phyloP scores from a whole-genome alignment of 2,797 vertebrate species.

The Rhabdophis nuchalis region DNA sequence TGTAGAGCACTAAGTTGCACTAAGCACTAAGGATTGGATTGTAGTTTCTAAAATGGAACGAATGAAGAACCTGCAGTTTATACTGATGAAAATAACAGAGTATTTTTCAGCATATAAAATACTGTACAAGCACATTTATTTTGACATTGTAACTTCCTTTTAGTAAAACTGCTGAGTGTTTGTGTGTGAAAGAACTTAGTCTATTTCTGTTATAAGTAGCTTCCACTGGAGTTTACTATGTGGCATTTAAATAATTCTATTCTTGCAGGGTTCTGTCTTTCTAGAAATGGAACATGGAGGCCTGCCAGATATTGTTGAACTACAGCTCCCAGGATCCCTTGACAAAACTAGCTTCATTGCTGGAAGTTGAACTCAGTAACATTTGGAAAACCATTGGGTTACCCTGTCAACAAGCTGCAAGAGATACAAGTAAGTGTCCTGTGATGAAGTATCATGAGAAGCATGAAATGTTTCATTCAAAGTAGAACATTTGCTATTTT shows the following conservation, averaged over 20 bases:
- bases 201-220: not conserved
- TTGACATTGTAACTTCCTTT: not conserved
- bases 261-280: not conserved
- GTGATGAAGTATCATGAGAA: not conserved
- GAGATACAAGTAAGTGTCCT: not conserved
- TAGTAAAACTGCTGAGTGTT: not conserved
- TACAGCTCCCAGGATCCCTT: not conserved
- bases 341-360: not conserved
- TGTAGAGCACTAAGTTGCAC: not conserved
- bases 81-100: not conserved
- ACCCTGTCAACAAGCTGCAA: not conserved
- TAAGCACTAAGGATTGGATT: not conserved
- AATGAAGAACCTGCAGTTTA: not conserved
- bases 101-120: not conserved
- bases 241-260: not conserved
- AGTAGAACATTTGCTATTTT: not conserved
- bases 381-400: not conserved
- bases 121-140: not conserved
- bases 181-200: not conserved
- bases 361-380: not conserved
- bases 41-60: not conserved
- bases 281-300: not conserved
- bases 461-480: constrained; percentile 2
- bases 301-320: not conserved
- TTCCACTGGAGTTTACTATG: not conserved